phyloP scores from a whole-genome alignment of 2,113 vertebrate species.

The Microcebus ravelobensis region DNA sequence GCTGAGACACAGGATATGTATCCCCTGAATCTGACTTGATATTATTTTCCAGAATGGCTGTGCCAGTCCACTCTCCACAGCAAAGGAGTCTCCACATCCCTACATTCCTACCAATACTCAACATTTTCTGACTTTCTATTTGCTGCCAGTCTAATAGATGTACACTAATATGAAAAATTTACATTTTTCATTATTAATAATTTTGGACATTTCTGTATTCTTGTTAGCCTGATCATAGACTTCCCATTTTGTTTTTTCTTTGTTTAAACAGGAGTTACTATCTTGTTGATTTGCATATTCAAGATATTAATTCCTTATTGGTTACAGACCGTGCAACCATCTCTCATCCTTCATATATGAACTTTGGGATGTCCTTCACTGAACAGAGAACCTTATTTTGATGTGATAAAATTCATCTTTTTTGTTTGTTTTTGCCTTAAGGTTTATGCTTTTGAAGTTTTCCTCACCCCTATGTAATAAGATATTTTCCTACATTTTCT shows the following conservation, averaged over 20 bases:
- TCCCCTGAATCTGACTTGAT: neutral
- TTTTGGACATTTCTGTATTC: neutral
- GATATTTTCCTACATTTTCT: neutral
- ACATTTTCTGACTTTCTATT: neutral
- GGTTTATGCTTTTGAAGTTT: neutral
- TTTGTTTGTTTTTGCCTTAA: neutral
- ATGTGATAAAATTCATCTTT: neutral
- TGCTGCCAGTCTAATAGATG: neutral
- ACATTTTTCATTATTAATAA: neutral
- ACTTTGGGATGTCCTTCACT: neutral
- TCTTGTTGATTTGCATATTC: neutral
- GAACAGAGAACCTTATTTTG: neutral
- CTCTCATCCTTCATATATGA: neutral
- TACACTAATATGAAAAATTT: neutral
- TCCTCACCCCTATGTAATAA: neutral
- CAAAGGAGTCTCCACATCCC: neutral
- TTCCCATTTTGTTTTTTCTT: neutral
- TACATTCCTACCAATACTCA: neutral
- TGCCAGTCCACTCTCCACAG: neutral
- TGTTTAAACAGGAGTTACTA: neutral
- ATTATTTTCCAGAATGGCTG: neutral
- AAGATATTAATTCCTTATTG: neutral
- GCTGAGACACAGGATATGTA: neutral
- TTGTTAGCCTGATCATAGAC: neutral
- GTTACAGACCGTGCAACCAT: neutral